Conservation (phyloP, 2,888 invertebrate genomes). For the Eupelmus urozonus region DNA sequence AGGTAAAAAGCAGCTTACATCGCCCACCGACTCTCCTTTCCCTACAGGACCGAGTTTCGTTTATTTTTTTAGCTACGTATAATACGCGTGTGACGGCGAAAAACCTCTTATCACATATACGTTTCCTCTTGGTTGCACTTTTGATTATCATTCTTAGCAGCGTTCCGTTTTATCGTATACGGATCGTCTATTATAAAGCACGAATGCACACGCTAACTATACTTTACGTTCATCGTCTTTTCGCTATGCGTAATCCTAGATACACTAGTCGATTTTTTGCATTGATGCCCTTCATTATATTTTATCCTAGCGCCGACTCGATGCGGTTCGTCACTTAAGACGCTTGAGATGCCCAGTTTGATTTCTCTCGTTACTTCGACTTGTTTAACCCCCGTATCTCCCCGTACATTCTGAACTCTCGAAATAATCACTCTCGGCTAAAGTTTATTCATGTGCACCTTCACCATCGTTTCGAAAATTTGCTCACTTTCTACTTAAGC, state of each 20-base stretch:
- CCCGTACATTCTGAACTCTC: neutral
- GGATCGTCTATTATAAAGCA: conserved; percentile 27
- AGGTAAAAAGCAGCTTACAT: conserved; percentile 22
- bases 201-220: conserved; percentile 23
- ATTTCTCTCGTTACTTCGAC: conserved; percentile 25
- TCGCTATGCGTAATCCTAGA: conserved; percentile 32
- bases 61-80: conserved; percentile 36
- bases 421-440: conserved; percentile 16
- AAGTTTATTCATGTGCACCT: conserved; percentile 1
- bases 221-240: conserved; percentile 1
- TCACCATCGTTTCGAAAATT: neutral
- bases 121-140: conserved; percentile 60
- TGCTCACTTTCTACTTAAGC: conserved; percentile 4
- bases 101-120: conserved; percentile 58
- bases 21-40: neutral
- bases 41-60: conserved; percentile 11
- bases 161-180: conserved; percentile 10
- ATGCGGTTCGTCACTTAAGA: conserved; percentile 1
- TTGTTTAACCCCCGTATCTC: conserved; percentile 10
- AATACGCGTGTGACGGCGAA: conserved; percentile 27
- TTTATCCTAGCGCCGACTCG: conserved; percentile 16
- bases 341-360: conserved; percentile 22
- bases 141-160: conserved; percentile 56
- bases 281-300: conserved; percentile 33
- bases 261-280: conserved; percentile 31